Conservation (phyloP, 1,140 invertebrate genomes). For the Drosophila malerkotliana region DNA sequence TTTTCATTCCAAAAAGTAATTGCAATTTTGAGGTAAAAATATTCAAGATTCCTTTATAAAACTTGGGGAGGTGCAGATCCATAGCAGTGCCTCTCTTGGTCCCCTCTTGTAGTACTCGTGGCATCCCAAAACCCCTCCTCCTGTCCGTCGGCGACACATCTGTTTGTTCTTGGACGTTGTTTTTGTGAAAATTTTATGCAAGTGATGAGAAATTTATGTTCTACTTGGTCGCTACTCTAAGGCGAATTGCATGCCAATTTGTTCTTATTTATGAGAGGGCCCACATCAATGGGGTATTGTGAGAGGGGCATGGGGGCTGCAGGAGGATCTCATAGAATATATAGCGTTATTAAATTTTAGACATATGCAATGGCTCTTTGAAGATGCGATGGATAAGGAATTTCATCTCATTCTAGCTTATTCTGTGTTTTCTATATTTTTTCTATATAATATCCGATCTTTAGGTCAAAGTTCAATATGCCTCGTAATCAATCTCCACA, state of each 20-base stretch:
- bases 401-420: too few relatives aligned
- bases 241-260: conserved; percentile 77
- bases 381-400: conserved; percentile 4
- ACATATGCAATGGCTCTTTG: conserved; percentile 29
- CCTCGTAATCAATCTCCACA: conserved; percentile 53
- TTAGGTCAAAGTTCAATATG: conserved; percentile 61
- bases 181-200: conserved; percentile 76
- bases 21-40: not conserved
- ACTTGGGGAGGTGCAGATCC: not conserved
- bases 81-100: not conserved
- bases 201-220: conserved; percentile 78
- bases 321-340: conserved; percentile 8
- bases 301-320: not conserved
- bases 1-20: too few relatives aligned
- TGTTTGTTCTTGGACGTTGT: conserved; percentile 64
- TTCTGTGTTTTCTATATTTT: too few relatives aligned
- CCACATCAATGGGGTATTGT: conserved; percentile 11
- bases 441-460: not conserved
- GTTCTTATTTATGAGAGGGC: conserved; percentile 69
- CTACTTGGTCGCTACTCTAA: conserved; percentile 57
- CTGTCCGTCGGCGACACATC: conserved; percentile 63
- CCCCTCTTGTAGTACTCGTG: not conserved
- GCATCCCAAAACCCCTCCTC: not conserved
- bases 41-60: not conserved
- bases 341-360: conserved; percentile 66